Conservation (phyloP, 1,140 invertebrate species). For the Aphelenchoides avenae region DNA sequence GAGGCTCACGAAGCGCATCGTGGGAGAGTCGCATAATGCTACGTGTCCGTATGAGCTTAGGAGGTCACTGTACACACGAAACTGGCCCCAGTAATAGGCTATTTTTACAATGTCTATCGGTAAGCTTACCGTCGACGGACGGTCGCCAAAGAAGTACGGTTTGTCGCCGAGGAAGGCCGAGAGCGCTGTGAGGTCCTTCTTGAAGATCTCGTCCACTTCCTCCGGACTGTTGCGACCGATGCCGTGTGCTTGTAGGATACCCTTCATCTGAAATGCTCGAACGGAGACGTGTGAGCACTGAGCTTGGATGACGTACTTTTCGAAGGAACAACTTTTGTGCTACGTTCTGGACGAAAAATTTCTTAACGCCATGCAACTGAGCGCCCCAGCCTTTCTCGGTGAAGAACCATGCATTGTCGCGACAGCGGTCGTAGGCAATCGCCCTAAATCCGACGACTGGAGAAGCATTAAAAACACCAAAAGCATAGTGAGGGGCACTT, state of each 20-base stretch:
- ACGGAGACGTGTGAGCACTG: too few species aligned
- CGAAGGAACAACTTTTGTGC: conserved; percentile 12
- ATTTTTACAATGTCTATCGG: too few species aligned
- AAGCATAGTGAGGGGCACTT: too few species aligned
- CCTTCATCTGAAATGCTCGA: conserved; percentile 31
- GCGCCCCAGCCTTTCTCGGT: conserved; percentile 29
- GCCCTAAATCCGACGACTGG: too few species aligned
- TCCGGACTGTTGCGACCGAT: conserved; percentile 83
- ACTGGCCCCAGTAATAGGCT: too few species aligned
- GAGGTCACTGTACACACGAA: too few species aligned
- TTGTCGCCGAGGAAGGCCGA: conserved; percentile 82
- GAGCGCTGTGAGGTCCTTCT: conserved; percentile 80
- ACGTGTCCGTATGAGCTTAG: too few species aligned
- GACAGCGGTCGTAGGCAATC: conserved; percentile 36
- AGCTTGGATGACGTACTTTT: not conserved
- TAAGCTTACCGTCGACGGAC: conserved; percentile 70
- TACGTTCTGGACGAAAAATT: conserved; percentile 36
- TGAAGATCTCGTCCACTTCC: conserved; percentile 82
- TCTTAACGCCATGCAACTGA: conserved; percentile 37
- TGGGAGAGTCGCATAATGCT: too few species aligned
- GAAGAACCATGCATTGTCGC: conserved; percentile 31
- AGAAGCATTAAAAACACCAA: too few species aligned
- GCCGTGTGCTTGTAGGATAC: conserved; percentile 63
- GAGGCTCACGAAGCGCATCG: too few species aligned
- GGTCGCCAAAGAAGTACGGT: conserved; percentile 87